Evolutionary conservation across 2,888 invertebrate genomes (phyloP), one percentile per base, ranked within the genome.

Genomic region (Steinernema scapterisci): DNA sequence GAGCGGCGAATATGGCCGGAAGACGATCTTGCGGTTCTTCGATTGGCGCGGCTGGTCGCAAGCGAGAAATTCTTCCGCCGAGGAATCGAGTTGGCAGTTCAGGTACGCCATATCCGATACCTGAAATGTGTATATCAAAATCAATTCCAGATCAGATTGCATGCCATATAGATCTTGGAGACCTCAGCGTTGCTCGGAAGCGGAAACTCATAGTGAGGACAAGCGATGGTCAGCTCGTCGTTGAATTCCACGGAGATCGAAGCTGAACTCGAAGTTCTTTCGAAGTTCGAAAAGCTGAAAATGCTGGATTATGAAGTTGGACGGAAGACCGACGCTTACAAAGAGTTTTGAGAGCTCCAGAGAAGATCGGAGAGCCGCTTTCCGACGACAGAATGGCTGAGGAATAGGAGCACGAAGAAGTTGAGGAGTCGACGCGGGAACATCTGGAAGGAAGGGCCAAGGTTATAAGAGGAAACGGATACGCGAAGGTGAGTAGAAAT

Each of bases 21-120:
- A 63, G 27, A 63, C 63, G 63, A 63, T 27, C 31, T 63, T 63
- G 27, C 63, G 27, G 63, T 63, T 31, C 63, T 63, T 63, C 16
- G 31, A 13, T 16, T n/a, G 11, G 31, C 16, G 7, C 13, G 74
- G 48, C 31, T 71, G 27, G 52, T 74, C 71, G 51, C 74, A 74
- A 19, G 38, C 48, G 48, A 74, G 52, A 16, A 74, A 71, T 23
- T 27, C 27, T 31, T 71, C 71, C 16, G 74, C 70, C 38, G 51
- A 71, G 46, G 74, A 74, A 71, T 74, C 74, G n/a, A 74, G 74
- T 31, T 74, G 74, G 51, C 74, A 74, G 19, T 46, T 70, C 21
- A 74, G 43, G 27, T 71, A 74, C 51, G 71, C 71, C 74, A 74
- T 74, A 23, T 74, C 74, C 5, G 74, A 74, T 9, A 74, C 73